Percentiles rank a stretch among this genome's conserved stretches.
Evolutionary conservation across 2,797 vertebrate species (phyloP).

Genomic region (Oryzias dopingdopingensis): DNA sequence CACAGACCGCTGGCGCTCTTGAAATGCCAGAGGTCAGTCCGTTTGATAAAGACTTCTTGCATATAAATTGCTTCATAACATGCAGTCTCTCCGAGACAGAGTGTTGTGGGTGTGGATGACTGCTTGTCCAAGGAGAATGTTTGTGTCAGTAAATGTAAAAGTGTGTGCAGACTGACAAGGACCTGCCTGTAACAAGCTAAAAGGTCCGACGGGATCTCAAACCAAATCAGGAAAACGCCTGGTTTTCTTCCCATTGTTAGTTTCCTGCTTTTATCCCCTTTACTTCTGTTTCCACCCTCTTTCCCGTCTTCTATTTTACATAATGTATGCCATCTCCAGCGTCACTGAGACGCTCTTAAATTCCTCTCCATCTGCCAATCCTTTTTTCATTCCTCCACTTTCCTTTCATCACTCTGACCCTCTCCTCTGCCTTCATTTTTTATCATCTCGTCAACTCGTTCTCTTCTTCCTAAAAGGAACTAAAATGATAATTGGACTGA

Average conservation of each 20-base stretch:
- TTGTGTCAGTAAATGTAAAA: conserved; percentile 19
- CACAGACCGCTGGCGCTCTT: conserved; percentile 33
- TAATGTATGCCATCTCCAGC: background rate
- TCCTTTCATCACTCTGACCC: conserved; percentile 1
- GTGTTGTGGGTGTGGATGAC: conserved; percentile 4
- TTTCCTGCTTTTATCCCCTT: background rate
- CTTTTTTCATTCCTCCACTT: background rate
- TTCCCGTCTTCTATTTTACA: conserved; percentile 9
- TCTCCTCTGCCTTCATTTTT: conserved; percentile 6
- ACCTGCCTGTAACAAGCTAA: conserved; percentile 20
- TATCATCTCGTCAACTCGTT: conserved; percentile 25
- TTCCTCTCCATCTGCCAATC: conserved; percentile 2
- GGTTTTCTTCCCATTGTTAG: background rate
- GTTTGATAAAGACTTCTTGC: conserved; percentile 71
- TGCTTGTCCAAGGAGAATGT: conserved; percentile 8
- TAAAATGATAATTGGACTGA: conserved; percentile 6
- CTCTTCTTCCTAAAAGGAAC: background rate
- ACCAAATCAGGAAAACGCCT: conserved; percentile 3
- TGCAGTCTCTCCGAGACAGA: conserved; percentile 50
- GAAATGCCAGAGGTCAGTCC: conserved; percentile 64
- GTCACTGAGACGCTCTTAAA: background rate
- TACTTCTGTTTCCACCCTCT: background rate
- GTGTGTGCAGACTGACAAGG: conserved; percentile 10
- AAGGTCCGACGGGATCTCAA: conserved; percentile 12
- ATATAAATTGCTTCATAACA: conserved; percentile 77